Base-by-base conservation (phyloP, 2,888 invertebrate genomes). In the Andrena praecox region DNA sequence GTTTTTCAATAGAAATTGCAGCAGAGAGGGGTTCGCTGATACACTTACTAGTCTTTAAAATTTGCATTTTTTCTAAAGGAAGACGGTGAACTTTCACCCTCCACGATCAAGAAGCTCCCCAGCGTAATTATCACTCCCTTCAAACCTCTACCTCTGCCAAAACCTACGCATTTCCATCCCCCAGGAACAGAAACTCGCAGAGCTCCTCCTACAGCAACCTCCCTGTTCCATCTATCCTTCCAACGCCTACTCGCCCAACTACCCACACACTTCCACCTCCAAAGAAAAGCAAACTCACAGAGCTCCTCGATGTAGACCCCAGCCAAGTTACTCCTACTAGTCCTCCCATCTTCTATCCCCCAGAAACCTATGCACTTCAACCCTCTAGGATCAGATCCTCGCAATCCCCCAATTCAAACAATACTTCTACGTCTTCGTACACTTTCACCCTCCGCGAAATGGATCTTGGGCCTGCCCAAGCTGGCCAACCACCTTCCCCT, bases 391-490 rank as follows among this genome's bases (percentile, higher is more conserved):
- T 4, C 33, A 62, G 16, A 33, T 6, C 2, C 10, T 33, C 2
- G 33, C 6, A n/a, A 62, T 33, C n/a, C 60, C 60, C 0, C 0
- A 42, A 42, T 62, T 2, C 7, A n/a, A 33, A 62, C 33, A 0
- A 7, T 56, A 20, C 4, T 8, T 16, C n/a, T 27, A 33, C 33
- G 33, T n/a, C 20, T 10, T 48, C 12, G 5, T 0, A 6, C 73
- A 66, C 66, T 59, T 68, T 74, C 74, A 27, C 68, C 59, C 68
- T 20, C 31, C 35, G 29, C 59, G 29, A 35, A 33, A 62, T 12
- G 16, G 12, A 42, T 35, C 35, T 12, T 64, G 33, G 24, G 5
- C 31, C 48, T n/a, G 20, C 0, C 27, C 27, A 8, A 16, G 20
- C 6, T 4, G 56, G 48, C 56, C 31, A 16, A 5, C 35, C 48